Base-by-base conservation (phyloP, 92 coral and sea anemone species). In the Palythoa grandis region DNA sequence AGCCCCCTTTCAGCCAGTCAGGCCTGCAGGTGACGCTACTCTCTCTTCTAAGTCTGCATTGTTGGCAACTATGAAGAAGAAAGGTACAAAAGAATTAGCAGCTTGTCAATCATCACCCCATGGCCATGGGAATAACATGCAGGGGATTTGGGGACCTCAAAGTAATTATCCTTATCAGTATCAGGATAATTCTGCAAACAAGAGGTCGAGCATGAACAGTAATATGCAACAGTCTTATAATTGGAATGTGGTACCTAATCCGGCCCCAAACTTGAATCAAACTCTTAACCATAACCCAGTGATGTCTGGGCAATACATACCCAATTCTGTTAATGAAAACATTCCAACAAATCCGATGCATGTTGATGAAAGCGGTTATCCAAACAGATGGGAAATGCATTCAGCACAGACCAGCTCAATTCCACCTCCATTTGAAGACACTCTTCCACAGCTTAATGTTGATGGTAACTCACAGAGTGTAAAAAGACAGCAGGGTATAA, bases 341-440 rank as follows among this genome's bases (percentile, higher is more conserved):
- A 65, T 65, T 3, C 63, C 85, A 15, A 50, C 52, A n/a, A 66
- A 50, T 13, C 23, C 3, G 39, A 39, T 67, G 60, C 85, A 65
- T n/a, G 60, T 23, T 15, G 85, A 67, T 11, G 83, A 61, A 4
- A 19, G 72, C 70, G 72, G 85, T 3, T 80, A 40, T 63, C 85
- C 22, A n/a, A 70, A 80, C 22, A 23, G 85, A 29, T 80, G 85
- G 85, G 60, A 80, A 16, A 66, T 40, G 56, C 84, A 48, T 20
- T 47, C 73, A 10, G 86, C 91, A 75, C 90, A 87, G 74, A 66
- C 76, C 15, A 58, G 72, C 29, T 20, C 86, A 20, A 92, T 91
- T 7, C 95, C 93, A 1, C 98, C 95, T 39, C 85, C 82, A 17
- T 94, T 94, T 77, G 98, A 94, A 71, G 98, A 94, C 88, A 94